Base-by-base conservation (phyloP, 2,888 invertebrate genomes). In the Harpalus rufipes region DNA sequence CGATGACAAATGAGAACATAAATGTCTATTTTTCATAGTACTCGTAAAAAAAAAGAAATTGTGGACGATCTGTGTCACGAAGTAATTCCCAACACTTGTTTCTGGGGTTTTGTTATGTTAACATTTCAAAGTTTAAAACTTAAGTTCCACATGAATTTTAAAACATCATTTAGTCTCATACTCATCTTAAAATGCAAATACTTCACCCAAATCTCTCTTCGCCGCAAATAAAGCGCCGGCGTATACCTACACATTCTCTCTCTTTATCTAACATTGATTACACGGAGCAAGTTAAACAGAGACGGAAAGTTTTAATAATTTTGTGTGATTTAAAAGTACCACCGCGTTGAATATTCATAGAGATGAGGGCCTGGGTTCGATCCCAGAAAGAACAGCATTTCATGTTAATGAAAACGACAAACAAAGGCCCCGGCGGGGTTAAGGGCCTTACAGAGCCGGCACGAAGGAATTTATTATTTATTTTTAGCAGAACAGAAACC, bases 171-270 rank as follows among this genome's bases (percentile, higher is more conserved):
- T 68, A 32, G 68, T 32, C 25, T 39, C 68, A 68, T 3, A 39
- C 25, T 68, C 68, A 68, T 68, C 68, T 68, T 68, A 39, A 68
- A 68, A 68, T 68, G 68, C 68, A 68, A 68, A 68, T 68, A 68
- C 14, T 25, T n/a, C 10, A 12, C 68, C 25, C 25, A 68, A 39
- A 68, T 68, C 39, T 68, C 59, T 59, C 59, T 32, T 39, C 59
- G 10, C 59, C 68, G 14, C 68, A 68, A 68, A 68, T 68, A 39
- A 68, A 68, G n/a, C 39, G 25, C 21, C 18, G 18, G 32, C 32
- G n/a, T 63, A 39, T 39, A 68, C 39, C 63, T 25, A 39, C 68
- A 39, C 32, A 68, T 68, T 18, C 21, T 25, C 63, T 12, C 4
- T 65, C 68, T 7, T 32, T 7, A 2, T 39, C 68, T 68, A 14